Base-by-base conservation (phyloP, 2,888 invertebrate species). In the Zeuzera pyrina region DNA sequence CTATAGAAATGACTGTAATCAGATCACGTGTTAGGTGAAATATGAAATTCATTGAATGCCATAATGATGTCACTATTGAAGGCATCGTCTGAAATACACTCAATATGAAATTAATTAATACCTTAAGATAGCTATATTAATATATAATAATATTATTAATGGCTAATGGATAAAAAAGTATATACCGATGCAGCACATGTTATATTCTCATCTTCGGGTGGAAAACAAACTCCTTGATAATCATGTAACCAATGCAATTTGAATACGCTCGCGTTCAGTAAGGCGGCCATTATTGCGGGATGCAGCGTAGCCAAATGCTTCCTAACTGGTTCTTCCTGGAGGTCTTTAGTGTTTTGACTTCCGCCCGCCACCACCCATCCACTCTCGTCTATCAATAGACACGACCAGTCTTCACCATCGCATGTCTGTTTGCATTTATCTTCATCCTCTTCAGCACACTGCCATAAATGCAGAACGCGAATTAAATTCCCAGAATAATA, bases 161-260 rank as follows among this genome's bases (percentile, higher is more conserved):
- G 8, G 6, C 19, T 7, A 19, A 7, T 19, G 5, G 8, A 19
- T 7, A 19, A 19, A 19, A 19, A 19, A 19, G 6, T 7, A 51
- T 62, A 59, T 35, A 72, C 74, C 15, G 57, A 41, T 6, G 69
- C 63, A 4, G 47, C 41, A 3, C 39, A 28, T 25, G 7, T 12
- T 10, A 12, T 45, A 4, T 35, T 52, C 19, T 53, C 54, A 3
- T 58, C 44, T 32, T 49, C 42, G 0, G 49, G 52, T 1, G 67
- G 61, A 31, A 83, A 81, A 45, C 81, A 83, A 1, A 81, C 72
- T 0, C 58, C 70, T 32, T 83, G 81, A 35, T 83, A 83, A 37
- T 83, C 81, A 30, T 83, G 77, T 12, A 81, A 51, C 73, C 76
- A 72, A 45, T 69, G 65, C 3, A 77, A 42, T 8, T 69, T 61